phyloP scores from a whole-genome alignment of 2,797 vertebrate genomes.

The Gorsachius magnificus region DNA sequence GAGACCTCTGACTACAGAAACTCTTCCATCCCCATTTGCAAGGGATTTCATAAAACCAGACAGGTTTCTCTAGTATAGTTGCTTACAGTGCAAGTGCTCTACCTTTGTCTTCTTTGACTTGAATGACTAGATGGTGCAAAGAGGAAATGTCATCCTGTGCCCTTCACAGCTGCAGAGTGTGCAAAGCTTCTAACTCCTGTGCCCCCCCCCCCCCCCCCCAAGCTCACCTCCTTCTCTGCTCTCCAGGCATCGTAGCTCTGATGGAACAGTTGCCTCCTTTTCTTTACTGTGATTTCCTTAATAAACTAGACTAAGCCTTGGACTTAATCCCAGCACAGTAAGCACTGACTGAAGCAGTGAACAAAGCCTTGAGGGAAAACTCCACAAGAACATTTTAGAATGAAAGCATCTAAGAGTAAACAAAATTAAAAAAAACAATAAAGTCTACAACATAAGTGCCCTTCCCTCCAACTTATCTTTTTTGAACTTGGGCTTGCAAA shows the following conservation, averaged over 20 bases:
- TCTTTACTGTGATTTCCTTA: not conserved
- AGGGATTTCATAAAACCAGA: not conserved
- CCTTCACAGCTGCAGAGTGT: not conserved
- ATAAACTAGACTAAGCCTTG: not conserved
- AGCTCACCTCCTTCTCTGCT: not conserved
- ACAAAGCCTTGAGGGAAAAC: not conserved
- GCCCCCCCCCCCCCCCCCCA: not conserved
- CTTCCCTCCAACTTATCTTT: not conserved
- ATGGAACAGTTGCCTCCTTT: not conserved
- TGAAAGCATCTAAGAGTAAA: not conserved
- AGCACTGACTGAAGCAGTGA: not conserved
- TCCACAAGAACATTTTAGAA: not conserved
- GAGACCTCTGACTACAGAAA: not conserved
- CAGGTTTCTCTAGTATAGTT: not conserved
- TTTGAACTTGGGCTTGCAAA: not conserved
- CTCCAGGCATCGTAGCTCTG: not conserved
- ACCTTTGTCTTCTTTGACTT: not conserved
- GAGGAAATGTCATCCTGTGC: not conserved
- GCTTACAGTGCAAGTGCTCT: not conserved
- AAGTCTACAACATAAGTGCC: not conserved
- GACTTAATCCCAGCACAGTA: not conserved
- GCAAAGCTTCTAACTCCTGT: not conserved
- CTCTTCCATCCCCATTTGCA: not conserved
- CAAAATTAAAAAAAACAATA: not conserved
- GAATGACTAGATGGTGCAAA: not conserved